phyloP scores from a whole-genome alignment of 2,113 vertebrate species.

The Barnardius zonarius region DNA sequence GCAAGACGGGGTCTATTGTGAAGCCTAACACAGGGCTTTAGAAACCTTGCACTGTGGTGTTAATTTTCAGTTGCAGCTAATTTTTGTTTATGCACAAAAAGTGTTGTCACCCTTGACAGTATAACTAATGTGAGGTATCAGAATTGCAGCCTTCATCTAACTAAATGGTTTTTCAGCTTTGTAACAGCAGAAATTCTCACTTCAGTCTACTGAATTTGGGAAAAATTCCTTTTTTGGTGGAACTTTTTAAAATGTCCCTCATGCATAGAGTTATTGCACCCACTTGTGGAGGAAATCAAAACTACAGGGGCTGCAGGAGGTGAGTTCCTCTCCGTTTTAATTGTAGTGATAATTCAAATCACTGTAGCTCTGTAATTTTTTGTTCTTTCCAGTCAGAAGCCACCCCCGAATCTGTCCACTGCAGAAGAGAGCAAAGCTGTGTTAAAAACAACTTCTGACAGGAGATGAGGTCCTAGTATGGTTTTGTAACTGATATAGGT shows the following conservation, averaged over 20 bases:
- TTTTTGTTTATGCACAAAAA: background rate
- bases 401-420: background rate
- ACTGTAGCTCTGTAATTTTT: background rate
- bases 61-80: background rate
- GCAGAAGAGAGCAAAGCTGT: background rate
- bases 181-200: background rate
- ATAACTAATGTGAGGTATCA: background rate
- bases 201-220: background rate
- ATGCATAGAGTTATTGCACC: background rate
- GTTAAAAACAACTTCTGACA: background rate
- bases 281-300: slow-evolving; percentile 41
- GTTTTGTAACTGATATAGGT: background rate
- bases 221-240: background rate
- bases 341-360: background rate
- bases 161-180: background rate
- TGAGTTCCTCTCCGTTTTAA: background rate
- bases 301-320: background rate
- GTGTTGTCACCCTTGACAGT: background rate
- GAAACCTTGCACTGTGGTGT: background rate
- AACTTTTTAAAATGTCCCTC: background rate
- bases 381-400: background rate
- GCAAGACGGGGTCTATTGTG: background rate
- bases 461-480: background rate
- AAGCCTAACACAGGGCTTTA: background rate
- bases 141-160: background rate